Evolutionary conservation across 2,888 invertebrate genomes (phyloP), one percentile per base, ranked within the genome.

Genomic region (Epistrophella euchroma): DNA sequence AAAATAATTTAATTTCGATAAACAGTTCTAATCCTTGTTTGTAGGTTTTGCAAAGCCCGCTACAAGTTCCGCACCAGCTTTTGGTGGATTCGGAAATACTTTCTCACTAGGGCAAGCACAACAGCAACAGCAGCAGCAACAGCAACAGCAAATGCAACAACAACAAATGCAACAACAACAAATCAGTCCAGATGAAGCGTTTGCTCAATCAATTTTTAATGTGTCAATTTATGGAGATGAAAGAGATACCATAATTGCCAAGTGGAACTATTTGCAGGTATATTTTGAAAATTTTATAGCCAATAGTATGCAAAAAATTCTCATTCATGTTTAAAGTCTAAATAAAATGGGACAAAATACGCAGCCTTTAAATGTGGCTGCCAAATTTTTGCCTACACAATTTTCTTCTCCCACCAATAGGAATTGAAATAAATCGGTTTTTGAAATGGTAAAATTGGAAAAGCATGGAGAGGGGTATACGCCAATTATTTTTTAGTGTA

Each of bases 211-310:
- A 0, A 95, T 97, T 2, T 95, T 96, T 88, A 96, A 96, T 90
- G 96, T 96, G 85, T 95, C 95, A 68, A 95, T 99, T 64, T 99
- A 97, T 91, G 98, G 98, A 17, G 99, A 99, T 91, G 99, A 99
- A 91, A 94, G 99, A 43, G 99, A 99, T 91, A 96, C 96, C 80
- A 96, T 98, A 35, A 94, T 99, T 37, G 97, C 98, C 3, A 97
- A 97, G 91, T 98, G 98, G 96, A 99, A 99, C 92, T 96, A 98
- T 90, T 93, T 99, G 64, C 98, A 99, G 92, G 85, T 85, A n/a
- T 55, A n/a, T 40, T 4, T 40, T 40, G 0, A 13, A 15, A 4
- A 40, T 40, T 40, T 40, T 40, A 7, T 4, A 37, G 13, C 0
- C 4, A 32, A 9, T 32, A 28, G n/a, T n/a, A 28, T 28, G 28